phyloP scores from a whole-genome alignment of 2,888 invertebrate species.

The Harpagoxenus sublaevis region DNA sequence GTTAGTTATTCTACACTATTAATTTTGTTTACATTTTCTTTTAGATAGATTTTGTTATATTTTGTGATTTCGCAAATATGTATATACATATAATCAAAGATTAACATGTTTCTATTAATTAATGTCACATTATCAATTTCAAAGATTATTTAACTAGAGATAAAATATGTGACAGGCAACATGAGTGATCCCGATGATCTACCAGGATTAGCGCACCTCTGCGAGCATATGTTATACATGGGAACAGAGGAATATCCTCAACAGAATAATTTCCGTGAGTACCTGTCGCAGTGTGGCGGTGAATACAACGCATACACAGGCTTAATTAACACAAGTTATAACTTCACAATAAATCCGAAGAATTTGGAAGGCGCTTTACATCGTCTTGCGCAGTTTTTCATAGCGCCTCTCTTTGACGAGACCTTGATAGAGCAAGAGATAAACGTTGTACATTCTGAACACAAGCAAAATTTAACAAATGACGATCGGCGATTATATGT shows the following conservation, averaged over 20 bases:
- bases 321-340: no score
- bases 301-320: fast-evolving
- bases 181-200: slow-evolving; percentile 96
- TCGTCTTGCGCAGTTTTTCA: slow-evolving; percentile 98
- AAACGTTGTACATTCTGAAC: no score
- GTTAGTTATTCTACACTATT: no score
- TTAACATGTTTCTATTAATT: no score
- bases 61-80: no score
- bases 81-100: no score
- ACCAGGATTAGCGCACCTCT: slow-evolving; percentile 98
- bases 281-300: no score
- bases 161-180: slow-evolving; percentile 88
- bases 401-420: slow-evolving; percentile 89
- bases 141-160: not conserved
- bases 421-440: no score
- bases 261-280: slow-evolving; percentile 91
- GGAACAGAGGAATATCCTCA: slow-evolving; percentile 97
- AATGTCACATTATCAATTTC: not conserved
- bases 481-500: slow-evolving; percentile 86
- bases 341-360: slow-evolving; percentile 91
- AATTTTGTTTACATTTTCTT: no score
- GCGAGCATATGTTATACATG: slow-evolving; percentile 99
- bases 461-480: no score
- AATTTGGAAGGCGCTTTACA: slow-evolving; percentile 93
- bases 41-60: no score